phyloP scores from a whole-genome alignment of 2,113 vertebrate species.

The Mixornis gularis region DNA sequence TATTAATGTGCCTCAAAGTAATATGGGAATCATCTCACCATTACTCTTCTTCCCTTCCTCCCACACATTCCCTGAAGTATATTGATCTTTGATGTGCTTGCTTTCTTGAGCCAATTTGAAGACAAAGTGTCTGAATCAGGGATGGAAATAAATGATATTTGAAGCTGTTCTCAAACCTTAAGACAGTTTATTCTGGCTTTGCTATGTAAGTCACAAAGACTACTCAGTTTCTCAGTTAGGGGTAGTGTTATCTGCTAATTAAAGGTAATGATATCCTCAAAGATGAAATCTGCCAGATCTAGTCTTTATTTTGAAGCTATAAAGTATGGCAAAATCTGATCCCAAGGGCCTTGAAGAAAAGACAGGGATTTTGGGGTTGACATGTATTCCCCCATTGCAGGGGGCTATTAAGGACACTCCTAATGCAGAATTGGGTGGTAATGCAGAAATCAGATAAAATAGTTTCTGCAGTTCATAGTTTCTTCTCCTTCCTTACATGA shows the following conservation, averaged over 20 bases:
- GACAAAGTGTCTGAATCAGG: not conserved
- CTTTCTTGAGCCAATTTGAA: slow-evolving; percentile 2
- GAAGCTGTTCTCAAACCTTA: not conserved
- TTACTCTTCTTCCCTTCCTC: not conserved
- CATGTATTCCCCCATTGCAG: not conserved
- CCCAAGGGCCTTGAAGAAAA: not conserved
- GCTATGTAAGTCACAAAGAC: not conserved
- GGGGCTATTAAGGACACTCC: not conserved
- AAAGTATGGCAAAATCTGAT: not conserved
- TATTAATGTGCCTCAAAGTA: not conserved
- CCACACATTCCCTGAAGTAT: not conserved
- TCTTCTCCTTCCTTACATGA: not conserved
- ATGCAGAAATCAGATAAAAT: not conserved
- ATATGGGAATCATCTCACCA: not conserved
- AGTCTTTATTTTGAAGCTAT: not conserved
- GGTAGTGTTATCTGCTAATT: not conserved
- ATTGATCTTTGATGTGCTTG: not conserved
- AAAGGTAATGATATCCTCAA: not conserved
- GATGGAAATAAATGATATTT: not conserved
- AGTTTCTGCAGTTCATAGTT: not conserved
- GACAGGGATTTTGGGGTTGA: not conserved
- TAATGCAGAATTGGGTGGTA: not conserved
- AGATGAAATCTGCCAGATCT: not conserved
- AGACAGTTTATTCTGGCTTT: not conserved
- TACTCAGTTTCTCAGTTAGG: not conserved